Conservation (phyloP, 2,797 vertebrate species). For the Acomys russatus region DNA sequence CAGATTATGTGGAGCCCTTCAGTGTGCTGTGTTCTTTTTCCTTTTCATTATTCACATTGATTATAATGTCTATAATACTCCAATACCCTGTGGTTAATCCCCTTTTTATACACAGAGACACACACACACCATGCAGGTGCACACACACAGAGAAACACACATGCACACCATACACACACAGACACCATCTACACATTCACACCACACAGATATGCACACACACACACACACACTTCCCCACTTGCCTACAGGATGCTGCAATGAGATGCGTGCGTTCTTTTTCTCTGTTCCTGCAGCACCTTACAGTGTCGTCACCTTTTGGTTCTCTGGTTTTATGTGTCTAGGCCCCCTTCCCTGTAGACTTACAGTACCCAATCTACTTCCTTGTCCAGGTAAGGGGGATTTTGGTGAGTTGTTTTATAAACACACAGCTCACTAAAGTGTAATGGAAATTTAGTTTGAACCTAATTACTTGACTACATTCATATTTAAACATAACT, state of each 20-base stretch:
- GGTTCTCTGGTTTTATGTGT: neutral
- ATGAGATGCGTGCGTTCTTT: neutral
- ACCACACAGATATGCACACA: too few relatives aligned
- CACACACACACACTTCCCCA: neutral
- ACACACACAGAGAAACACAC: too few relatives aligned
- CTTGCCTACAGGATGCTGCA: neutral
- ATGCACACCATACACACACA: too few relatives aligned
- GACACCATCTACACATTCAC: too few relatives aligned
- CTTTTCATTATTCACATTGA: neutral
- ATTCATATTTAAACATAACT: constrained; percentile 31
- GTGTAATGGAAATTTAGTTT: constrained; percentile 52
- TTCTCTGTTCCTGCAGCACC: neutral
- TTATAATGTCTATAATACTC: neutral
- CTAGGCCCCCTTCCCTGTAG: neutral
- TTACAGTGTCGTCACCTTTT: neutral
- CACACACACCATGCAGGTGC: too few relatives aligned
- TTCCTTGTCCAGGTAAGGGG: constrained; percentile 18
- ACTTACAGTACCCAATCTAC: neutral
- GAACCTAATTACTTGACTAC: constrained; percentile 31
- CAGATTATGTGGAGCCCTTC: neutral
- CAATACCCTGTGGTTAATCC: neutral
- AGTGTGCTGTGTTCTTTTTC: neutral
- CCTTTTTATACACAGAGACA: neutral
- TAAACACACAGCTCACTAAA: constrained; percentile 26
- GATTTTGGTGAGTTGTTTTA: constrained; percentile 49